These are phyloP conservation scores for Amphiduros pacificus DNA, from an alignment of 2,888 invertebrate genomes.

Conservation along the genomic window DNA sequence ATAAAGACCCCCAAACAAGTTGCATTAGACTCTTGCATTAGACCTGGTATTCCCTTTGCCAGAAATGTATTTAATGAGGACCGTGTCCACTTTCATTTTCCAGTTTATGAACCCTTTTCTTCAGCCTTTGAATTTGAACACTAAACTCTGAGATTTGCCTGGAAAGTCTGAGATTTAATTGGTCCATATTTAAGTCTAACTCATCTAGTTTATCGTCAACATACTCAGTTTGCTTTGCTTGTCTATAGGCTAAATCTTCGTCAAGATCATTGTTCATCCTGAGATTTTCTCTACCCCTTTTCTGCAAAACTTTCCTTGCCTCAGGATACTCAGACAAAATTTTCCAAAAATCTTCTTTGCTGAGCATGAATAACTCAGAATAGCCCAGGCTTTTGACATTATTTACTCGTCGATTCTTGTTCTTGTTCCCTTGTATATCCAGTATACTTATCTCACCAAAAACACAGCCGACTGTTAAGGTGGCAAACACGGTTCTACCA, in stretches of 20 bases:
- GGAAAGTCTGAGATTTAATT: slow-evolving; percentile 78
- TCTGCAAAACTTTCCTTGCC: slow-evolving; percentile 59
- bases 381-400: slow-evolving; percentile 75
- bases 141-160: too few relatives aligned
- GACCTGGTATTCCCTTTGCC: too few relatives aligned
- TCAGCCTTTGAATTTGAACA: too few relatives aligned
- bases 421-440: slow-evolving; percentile 75
- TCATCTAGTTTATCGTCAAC: slow-evolving; percentile 78
- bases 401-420: slow-evolving; percentile 90
- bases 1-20: too few relatives aligned
- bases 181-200: slow-evolving; percentile 72
- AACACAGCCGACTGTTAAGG: slow-evolving; percentile 56
- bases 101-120: too few relatives aligned
- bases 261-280: slow-evolving; percentile 61
- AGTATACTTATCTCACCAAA: slow-evolving; percentile 61
- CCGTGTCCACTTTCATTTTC: too few relatives aligned
- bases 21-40: too few relatives aligned
- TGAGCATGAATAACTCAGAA: slow-evolving; percentile 90
- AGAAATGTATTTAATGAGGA: too few relatives aligned
- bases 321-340: slow-evolving; percentile 68
- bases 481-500: slow-evolving; percentile 52
- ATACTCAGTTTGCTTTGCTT: slow-evolving; percentile 61
- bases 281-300: slow-evolving; percentile 63
- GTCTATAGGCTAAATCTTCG: slow-evolving; percentile 58
- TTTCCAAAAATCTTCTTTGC: slow-evolving; percentile 85